Conservation (phyloP, 1,140 invertebrate species). For the Meteorus sp. region DNA sequence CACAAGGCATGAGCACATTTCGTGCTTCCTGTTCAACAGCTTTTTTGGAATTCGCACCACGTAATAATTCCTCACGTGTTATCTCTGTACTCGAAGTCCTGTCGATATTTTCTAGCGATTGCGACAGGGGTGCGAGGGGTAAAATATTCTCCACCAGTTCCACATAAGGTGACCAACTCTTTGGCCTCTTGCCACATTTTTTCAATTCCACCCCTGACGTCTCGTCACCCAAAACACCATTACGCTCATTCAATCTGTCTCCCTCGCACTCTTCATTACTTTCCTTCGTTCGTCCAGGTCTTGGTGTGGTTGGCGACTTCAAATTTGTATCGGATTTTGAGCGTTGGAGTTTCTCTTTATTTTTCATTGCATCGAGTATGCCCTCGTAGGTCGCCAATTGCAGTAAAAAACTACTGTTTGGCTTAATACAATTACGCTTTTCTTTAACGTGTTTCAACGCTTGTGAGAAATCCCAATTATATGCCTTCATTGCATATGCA, state of each 20-base stretch:
- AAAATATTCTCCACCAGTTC: slow-evolving; percentile 63
- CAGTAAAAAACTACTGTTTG: slow-evolving; percentile 90
- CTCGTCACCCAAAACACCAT: slow-evolving; percentile 40
- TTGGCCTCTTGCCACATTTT: slow-evolving; percentile 64
- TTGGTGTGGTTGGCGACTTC: slow-evolving; percentile 67
- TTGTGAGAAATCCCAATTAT: slow-evolving; percentile 88
- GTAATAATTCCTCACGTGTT: slow-evolving; percentile 51
- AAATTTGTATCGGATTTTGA: slow-evolving; percentile 93
- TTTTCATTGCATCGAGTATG: slow-evolving; percentile 94
- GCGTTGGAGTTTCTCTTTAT: slow-evolving; percentile 86
- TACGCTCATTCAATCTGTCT: slow-evolving; percentile 30
- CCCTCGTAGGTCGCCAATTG: slow-evolving; percentile 96
- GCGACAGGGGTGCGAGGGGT: slow-evolving; percentile 58
- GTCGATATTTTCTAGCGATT: slow-evolving; percentile 59
- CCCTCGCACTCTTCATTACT: slow-evolving; percentile 45
- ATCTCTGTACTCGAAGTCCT: slow-evolving; percentile 49
- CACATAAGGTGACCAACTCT: slow-evolving; percentile 81
- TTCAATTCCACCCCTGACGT: slow-evolving; percentile 46
- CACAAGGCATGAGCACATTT: slow-evolving; percentile 79
- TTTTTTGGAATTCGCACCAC: slow-evolving; percentile 39
- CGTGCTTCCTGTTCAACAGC: slow-evolving; percentile 61
- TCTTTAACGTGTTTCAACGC: slow-evolving; percentile 89
- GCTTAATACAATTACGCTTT: slow-evolving; percentile 90
- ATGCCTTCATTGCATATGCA: slow-evolving; percentile 97
- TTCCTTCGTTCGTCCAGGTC: slow-evolving; percentile 50